Conservation (phyloP, 2,888 invertebrate species). For the Chouioia cunea region DNA sequence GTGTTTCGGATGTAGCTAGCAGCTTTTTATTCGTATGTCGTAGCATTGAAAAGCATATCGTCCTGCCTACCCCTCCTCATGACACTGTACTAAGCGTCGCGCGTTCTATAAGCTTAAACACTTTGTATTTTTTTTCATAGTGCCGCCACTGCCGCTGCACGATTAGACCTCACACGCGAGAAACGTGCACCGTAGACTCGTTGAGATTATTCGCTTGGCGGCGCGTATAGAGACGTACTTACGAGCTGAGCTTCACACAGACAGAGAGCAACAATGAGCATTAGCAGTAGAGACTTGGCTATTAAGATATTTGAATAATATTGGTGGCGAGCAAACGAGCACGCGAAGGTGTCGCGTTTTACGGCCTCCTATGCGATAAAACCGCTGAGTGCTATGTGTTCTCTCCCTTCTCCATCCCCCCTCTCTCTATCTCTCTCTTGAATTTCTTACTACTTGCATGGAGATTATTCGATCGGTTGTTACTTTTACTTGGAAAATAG, state of each 20-base stretch:
- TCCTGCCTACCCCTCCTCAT: too few relatives aligned
- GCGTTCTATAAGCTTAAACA: too few relatives aligned
- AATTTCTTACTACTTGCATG: neutral
- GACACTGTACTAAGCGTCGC: too few relatives aligned
- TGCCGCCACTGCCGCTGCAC: too few relatives aligned
- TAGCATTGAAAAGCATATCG: too few relatives aligned
- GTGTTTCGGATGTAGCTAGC: too few relatives aligned
- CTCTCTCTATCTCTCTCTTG: neutral
- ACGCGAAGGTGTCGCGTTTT: slow-evolving; percentile 41
- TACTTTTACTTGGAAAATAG: too few relatives aligned
- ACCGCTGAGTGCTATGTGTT: slow-evolving; percentile 10
- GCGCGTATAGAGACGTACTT: slow-evolving; percentile 58
- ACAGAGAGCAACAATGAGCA: slow-evolving; percentile 33
- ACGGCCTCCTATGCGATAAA: slow-evolving; percentile 42
- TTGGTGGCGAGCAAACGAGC: slow-evolving; percentile 28
- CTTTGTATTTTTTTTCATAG: too few relatives aligned
- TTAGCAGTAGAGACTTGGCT: slow-evolving; percentile 34
- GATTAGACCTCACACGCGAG: slow-evolving; percentile 10
- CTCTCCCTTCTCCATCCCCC: neutral
- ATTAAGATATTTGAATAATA: slow-evolving; percentile 56
- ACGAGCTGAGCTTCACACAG: slow-evolving; percentile 48
- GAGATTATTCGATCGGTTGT: too few relatives aligned
- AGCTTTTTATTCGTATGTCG: too few relatives aligned
- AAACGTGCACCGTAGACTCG: slow-evolving; percentile 43
- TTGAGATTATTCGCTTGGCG: slow-evolving; percentile 51